A percentile compares a stretch with the other conserved stretches of the same genome.
Evolutionary conservation across 2,888 invertebrate genomes (phyloP).

Genomic region (Caenorhabditis sulstoni): DNA sequence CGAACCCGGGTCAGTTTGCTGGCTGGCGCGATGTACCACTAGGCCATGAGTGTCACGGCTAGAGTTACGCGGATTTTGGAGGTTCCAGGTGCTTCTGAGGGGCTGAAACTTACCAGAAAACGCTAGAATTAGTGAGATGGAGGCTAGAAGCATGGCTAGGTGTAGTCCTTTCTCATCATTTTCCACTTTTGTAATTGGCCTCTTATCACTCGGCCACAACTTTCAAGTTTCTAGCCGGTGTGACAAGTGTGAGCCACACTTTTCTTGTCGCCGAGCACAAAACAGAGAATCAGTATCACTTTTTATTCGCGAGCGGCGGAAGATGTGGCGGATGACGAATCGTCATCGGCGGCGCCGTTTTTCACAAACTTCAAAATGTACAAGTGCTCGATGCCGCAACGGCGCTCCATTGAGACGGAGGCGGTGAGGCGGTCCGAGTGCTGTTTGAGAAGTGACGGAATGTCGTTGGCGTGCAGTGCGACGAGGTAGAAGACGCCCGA

Average conservation of each 20-base stretch:
- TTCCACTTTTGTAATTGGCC: not conserved
- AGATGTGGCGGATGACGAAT: not conserved
- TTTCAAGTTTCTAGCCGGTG: slow-evolving; percentile 2
- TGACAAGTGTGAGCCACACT: not conserved
- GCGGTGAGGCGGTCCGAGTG: slow-evolving; percentile 53
- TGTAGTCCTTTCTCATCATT: not conserved
- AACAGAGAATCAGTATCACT: not conserved
- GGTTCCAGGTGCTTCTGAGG: no score
- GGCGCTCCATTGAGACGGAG: slow-evolving; percentile 85
- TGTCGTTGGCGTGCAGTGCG: slow-evolving; percentile 91
- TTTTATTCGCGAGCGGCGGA: not conserved
- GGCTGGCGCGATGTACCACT: no score
- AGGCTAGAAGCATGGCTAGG: not conserved
- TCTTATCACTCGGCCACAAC: not conserved
- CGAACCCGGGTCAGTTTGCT: no score
- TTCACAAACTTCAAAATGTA: slow-evolving; percentile 86
- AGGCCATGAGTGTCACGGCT: no score
- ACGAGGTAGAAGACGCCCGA: slow-evolving; percentile 91
- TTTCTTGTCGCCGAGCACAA: no score
- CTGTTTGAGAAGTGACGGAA: slow-evolving; percentile 81
- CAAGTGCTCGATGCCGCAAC: slow-evolving; percentile 91
- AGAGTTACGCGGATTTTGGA: no score
- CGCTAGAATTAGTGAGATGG: not conserved
- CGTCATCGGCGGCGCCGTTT: not conserved
- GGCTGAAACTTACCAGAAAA: not conserved